These are phyloP conservation scores for Cavia aperea DNA, from an alignment of 2,113 vertebrate genomes.

Conservation along the genomic window DNA sequence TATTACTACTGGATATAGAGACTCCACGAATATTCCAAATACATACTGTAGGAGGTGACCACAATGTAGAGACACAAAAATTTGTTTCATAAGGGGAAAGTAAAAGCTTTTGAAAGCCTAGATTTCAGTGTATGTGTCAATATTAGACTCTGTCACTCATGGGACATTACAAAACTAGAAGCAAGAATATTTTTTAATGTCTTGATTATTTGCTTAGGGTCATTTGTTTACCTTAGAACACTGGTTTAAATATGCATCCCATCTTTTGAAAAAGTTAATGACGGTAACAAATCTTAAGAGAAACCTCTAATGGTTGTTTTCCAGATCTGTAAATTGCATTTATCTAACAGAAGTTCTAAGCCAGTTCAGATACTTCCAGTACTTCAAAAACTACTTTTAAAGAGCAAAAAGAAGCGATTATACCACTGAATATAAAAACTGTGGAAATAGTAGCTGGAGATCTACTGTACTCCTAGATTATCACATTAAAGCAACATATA, in stretches of 20 bases:
- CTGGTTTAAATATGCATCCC: not conserved
- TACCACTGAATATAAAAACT: not conserved
- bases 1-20: not conserved
- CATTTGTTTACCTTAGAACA: not conserved
- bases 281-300: not conserved
- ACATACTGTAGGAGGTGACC: not conserved
- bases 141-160: not conserved
- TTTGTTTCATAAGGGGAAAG: not conserved
- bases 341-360: not conserved
- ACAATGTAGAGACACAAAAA: not conserved
- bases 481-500: not conserved
- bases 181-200: not conserved
- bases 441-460: not conserved
- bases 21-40: not conserved
- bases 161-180: not conserved
- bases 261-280: not conserved
- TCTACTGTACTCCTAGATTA: not conserved
- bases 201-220: not conserved
- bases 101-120: not conserved
- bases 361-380: not conserved
- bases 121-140: not conserved
- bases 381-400: not conserved
- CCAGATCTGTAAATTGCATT: not conserved
- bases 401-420: not conserved
- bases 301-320: not conserved